Percentiles rank a stretch among this genome's conserved stretches.
These are phyloP conservation scores for Paradoxurus hermaphroditus DNA, from an alignment of 2,113 vertebrate species.

Conservation along the genomic window DNA sequence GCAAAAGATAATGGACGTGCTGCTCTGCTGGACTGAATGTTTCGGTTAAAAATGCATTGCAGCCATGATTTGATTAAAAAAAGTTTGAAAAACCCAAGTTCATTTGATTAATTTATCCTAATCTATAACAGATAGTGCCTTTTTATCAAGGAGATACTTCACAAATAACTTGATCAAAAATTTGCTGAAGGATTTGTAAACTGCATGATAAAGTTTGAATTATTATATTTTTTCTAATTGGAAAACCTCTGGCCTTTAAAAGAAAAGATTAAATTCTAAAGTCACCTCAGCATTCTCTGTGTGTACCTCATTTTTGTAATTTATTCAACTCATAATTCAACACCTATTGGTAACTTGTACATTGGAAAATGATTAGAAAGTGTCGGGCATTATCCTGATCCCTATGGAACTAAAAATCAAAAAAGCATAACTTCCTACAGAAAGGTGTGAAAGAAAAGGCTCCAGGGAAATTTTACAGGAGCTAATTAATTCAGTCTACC, in stretches of 20 bases:
- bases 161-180: background rate
- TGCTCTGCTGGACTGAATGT: background rate
- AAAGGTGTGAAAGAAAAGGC: constrained; percentile 68
- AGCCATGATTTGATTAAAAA: background rate
- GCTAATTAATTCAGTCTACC: constrained; percentile 71
- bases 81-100: background rate
- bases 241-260: background rate
- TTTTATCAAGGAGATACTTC: background rate
- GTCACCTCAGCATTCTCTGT: background rate
- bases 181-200: background rate
- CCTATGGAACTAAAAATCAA: constrained; percentile 52
- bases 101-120: background rate
- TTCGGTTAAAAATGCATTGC: background rate
- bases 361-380: background rate
- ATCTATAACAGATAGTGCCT: background rate
- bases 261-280: background rate
- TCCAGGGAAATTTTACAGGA: constrained; percentile 63
- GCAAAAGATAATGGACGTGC: background rate
- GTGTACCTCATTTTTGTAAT: background rate
- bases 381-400: constrained; percentile 32
- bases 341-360: background rate
- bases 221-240: background rate
- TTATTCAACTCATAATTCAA: background rate
- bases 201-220: background rate
- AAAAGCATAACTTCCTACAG: constrained; percentile 26